Base-by-base conservation (phyloP, 2,113 vertebrate species). In the Trogon melanurus region DNA sequence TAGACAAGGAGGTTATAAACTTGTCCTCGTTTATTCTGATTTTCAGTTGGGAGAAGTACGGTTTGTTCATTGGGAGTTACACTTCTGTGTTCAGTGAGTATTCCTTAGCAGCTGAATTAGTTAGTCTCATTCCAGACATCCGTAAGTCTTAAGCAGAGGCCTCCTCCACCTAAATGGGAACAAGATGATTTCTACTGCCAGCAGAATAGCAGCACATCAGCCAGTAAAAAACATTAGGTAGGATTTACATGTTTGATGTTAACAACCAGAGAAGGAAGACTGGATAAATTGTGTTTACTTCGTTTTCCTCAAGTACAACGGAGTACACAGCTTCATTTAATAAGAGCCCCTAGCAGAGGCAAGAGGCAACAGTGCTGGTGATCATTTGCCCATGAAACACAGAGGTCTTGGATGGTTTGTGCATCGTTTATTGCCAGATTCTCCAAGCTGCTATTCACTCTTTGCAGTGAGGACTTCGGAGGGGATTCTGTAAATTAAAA, bases 321-420 rank as follows among this genome's bases (percentile, higher is more conserved):
- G 36, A 47, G 20, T 19, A 57, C 17, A 27, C 6, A 30, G 36
- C 36, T 78, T 74, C 34, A 10, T 67, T 85, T 79, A 58, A 14
- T 27, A 85, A 85, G 25, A 16, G 7, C 30, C 27, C 8, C 13
- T 20, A 62, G 67, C 30, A 76, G 27, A 76, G 27, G 51, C 16
- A 50, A 54, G 65, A 81, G 61, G 50, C 13, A 2, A 34, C 30
- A 22, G 41, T 61, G 36, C 51, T 72, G 23, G 15, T 61, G 58
- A 34, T 61, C 67, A 85, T 65, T 66, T 83, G 51, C 25, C 75
- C 45, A 5, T 26, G 36, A 90, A 95, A 70, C 13, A 26, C 2
- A 58, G n/a, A 67, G 15, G 20, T 58, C 34, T 78, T 0, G 0
- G 30, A 13, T n/a, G 17, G 26, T 58, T 79, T 65, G 36, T n/a